phyloP scores from a whole-genome alignment of 2,113 vertebrate genomes.

The Sapajus apella region DNA sequence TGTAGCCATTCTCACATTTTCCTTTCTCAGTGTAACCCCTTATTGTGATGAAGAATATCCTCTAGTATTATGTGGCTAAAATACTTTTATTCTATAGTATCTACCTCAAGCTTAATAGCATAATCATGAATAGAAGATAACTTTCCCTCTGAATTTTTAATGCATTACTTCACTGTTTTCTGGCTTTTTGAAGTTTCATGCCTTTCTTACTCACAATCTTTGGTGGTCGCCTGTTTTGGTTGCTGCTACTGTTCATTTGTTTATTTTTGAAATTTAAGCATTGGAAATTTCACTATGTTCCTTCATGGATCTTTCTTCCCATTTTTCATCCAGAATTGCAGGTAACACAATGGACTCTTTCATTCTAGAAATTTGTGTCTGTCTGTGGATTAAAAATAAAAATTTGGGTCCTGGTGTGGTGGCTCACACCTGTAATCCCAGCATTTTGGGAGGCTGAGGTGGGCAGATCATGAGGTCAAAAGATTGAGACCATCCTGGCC shows the following conservation, averaged over 20 bases:
- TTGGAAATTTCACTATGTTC: neutral
- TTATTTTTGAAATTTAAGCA: neutral
- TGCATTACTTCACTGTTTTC: neutral
- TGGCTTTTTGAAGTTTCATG: neutral
- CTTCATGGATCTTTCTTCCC: neutral
- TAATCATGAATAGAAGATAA: neutral
- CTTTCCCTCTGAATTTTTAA: neutral
- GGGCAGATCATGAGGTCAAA: too few relatives aligned
- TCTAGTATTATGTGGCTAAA: neutral
- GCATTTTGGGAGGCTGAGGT: too few relatives aligned
- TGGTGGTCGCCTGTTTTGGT: neutral
- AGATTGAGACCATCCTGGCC: too few relatives aligned
- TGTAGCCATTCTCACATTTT: neutral
- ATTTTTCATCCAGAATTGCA: neutral
- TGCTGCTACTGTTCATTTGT: neutral
- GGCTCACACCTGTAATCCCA: too few relatives aligned
- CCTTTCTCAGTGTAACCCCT: neutral
- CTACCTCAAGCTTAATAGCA: neutral
- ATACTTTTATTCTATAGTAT: neutral
- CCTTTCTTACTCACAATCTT: neutral
- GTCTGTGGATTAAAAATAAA: neutral
- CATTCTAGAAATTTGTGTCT: neutral
- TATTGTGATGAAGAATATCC: neutral
- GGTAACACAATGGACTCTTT: neutral
- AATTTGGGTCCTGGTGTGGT: neutral